Base-by-base conservation (phyloP, 2,797 vertebrate species). In the Poecilia velifera region DNA sequence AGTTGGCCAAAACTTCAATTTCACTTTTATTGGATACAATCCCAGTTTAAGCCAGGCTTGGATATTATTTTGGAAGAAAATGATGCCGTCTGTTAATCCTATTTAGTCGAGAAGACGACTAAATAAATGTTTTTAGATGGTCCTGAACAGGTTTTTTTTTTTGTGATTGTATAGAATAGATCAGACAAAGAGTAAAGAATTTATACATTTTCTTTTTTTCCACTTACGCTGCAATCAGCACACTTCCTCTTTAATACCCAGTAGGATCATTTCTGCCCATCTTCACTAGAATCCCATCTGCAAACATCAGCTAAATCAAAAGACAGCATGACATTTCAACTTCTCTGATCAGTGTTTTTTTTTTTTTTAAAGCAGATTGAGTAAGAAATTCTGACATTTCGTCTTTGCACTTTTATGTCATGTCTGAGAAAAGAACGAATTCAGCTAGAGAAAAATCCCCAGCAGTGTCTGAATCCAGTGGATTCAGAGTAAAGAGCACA, bases 171-270 rank as follows among this genome's bases (percentile, higher is more conserved):
- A 3, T 8, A 41, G 18, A 41, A 39, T 20, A 39, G 31, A 28
- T 68, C 64, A 12, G 36, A 66, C 18, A 22, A 66, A 66, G 18
- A 66, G 18, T 66, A 36, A 20, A 31, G 20, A 6, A 64, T 36
- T 9, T 10, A 64, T 6, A 20, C 31, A 36, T 6, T 66, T 66
- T 6, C 28, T 34, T 62, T 7, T 7, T 34, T 66, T 39, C 64
- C 64, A 36, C 34, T 39, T 22, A 22, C 9, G 3, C 8, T 10
- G 62, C 34, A 41, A 68, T 68, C 18, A 41, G 16, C 20, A 68
- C 18, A 81, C 16, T 55, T 85, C 82, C 68, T 74, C 73, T 80
- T 80, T 77, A 34, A 36, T 2, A 3, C 0, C 64, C 28, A 20
- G 14, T 62, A 66, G 4, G 22, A 45, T 16, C 28, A 85, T 18